phyloP scores from a whole-genome alignment of 2,888 invertebrate genomes.

The Antitype chi region DNA sequence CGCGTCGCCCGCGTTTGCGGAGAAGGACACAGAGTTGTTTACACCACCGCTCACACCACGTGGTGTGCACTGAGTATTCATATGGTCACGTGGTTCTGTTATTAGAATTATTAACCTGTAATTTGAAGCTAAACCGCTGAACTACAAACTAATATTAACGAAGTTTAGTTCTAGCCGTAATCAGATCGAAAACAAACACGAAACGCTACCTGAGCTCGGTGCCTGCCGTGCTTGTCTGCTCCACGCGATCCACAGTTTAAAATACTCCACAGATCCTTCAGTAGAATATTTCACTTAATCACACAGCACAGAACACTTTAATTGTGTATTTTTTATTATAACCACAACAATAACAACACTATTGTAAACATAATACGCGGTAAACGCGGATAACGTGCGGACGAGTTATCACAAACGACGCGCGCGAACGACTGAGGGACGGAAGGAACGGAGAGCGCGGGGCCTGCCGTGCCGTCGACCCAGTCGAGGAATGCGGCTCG shows the following conservation, averaged over 20 bases:
- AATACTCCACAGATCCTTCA: slow-evolving; percentile 69
- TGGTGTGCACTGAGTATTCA: slow-evolving; percentile 80
- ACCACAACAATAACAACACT: slow-evolving; percentile 84
- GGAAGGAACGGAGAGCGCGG: slow-evolving; percentile 68
- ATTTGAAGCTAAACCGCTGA: slow-evolving; percentile 66
- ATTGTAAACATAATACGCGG: slow-evolving; percentile 87
- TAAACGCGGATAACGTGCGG: slow-evolving; percentile 74
- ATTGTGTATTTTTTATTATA: slow-evolving; percentile 71
- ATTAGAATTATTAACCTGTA: slow-evolving; percentile 75
- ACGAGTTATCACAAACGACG: slow-evolving; percentile 81
- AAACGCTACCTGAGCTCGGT: slow-evolving; percentile 88
- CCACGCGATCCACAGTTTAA: slow-evolving; percentile 79
- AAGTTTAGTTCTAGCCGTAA: slow-evolving; percentile 72
- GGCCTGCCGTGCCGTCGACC: slow-evolving; percentile 85
- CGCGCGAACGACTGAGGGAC: slow-evolving; percentile 85
- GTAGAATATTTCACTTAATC: slow-evolving; percentile 74
- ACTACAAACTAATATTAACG: slow-evolving; percentile 74
- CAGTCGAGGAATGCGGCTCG: slow-evolving; percentile 88
- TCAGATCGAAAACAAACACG: slow-evolving; percentile 84
- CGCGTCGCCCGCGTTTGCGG: slow-evolving; percentile 65
- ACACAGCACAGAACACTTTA: slow-evolving; percentile 81
- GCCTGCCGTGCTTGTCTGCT: slow-evolving; percentile 85
- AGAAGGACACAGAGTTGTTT: slow-evolving; percentile 82
- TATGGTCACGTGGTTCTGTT: slow-evolving; percentile 84
- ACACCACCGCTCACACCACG: slow-evolving; percentile 85